Evolutionary conservation across 2,888 invertebrate genomes (phyloP).

Genomic region (Lissonota sp.): DNA sequence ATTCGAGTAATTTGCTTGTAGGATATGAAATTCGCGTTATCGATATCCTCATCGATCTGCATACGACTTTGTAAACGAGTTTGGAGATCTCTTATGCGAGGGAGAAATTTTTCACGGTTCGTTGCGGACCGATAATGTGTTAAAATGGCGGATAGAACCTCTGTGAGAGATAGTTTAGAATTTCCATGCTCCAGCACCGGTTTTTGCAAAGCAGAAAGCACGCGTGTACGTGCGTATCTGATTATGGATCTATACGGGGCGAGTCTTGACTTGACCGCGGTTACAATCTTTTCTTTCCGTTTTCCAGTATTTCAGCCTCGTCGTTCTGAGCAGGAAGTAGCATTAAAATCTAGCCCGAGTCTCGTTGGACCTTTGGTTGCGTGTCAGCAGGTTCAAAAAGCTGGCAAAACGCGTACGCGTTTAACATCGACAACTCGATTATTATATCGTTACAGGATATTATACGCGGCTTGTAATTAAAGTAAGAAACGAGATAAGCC

Average conservation of each 20-base stretch:
- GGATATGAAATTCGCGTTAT: too few species aligned
- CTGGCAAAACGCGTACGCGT: slow-evolving; percentile 21
- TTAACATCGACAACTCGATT: slow-evolving; percentile 25
- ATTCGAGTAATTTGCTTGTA: too few species aligned
- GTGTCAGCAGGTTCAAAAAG: slow-evolving; percentile 54
- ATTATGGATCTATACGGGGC: slow-evolving; percentile 48
- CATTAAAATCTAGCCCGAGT: slow-evolving; percentile 7
- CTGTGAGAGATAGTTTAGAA: slow-evolving; percentile 24
- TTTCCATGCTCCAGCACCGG: slow-evolving; percentile 45
- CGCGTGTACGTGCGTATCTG: slow-evolving; percentile 7
- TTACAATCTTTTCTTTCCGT: slow-evolving; percentile 54
- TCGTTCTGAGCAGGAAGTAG: slow-evolving; percentile 56
- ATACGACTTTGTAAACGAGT: slow-evolving; percentile 19
- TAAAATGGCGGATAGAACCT: not conserved
- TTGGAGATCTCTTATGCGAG: slow-evolving; percentile 37
- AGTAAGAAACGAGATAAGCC: slow-evolving; percentile 30
- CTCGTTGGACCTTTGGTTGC: slow-evolving; percentile 37
- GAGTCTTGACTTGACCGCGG: slow-evolving; percentile 48
- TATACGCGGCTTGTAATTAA: slow-evolving; percentile 25
- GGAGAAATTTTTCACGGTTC: slow-evolving; percentile 56
- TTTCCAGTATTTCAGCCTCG: slow-evolving; percentile 57
- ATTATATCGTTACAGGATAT: slow-evolving; percentile 52
- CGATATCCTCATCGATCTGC: slow-evolving; percentile 18
- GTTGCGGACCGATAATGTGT: slow-evolving; percentile 43
- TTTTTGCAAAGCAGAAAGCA: slow-evolving; percentile 32